Base-by-base conservation (phyloP, 2,797 vertebrate species). In the Lepus townsendii region DNA sequence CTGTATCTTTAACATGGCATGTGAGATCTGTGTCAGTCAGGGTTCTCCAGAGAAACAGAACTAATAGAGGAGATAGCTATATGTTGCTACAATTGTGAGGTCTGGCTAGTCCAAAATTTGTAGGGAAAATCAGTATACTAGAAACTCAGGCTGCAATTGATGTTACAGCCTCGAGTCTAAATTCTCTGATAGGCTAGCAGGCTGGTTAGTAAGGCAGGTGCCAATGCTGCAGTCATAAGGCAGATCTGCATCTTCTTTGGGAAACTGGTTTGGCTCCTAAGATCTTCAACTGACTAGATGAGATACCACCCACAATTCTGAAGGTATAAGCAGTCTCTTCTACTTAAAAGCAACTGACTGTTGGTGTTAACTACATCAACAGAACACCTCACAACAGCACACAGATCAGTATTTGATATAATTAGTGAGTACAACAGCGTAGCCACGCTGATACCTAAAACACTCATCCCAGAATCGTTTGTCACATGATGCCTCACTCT, bases 11-110 rank as follows among this genome's bases (percentile, higher is more conserved):
- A 47, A 47, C 1, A 7, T 72, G 73, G 47, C 16, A 2, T 63
- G 86, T 11, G 20, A 85, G 22, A 32, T 38, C 60, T 52, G 6
- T 7, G 42, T 83, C 24, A 47, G 60, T 63, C 5, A 27, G 35
- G 4, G 26, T 60, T 94, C 85, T 76, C 60, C 80, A 96, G 38
- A 94, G 80, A 88, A 85, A 84, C 24, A 73, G 10, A 35, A 27
- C 32, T 22, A 7, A 83, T 19, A 50, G 7, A 22, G 79, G 13
- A 35, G 2, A 38, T 52, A 17, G 16, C 17, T n/a, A 6, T 20
- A 13, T 30, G 22, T 27, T 27, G 14, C 32, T 22, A n/a, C 7
- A 20, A 72, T 63, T 69, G 1, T 57, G 10, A 16, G 19, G 19
- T 12, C n/a, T 72, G 76, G n/a, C 38, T 93, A 72, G 60, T 80